Base-by-base conservation (phyloP, 2,888 invertebrate species). In the Exephanes ischioxanthus region DNA sequence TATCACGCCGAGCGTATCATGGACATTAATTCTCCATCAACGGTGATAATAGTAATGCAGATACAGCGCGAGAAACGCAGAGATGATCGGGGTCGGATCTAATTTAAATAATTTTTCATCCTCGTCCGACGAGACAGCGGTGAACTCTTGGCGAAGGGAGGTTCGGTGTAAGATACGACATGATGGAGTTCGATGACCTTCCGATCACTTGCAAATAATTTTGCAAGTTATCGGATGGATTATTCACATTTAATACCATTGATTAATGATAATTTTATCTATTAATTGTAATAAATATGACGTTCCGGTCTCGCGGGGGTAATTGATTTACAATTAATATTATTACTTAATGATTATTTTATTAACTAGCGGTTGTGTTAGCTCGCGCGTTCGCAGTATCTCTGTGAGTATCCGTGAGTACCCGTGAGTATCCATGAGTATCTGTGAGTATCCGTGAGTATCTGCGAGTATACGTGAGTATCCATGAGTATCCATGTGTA, bases 1-100 rank as follows among this genome's bases (percentile, higher is more conserved):
- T 37, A 37, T 41, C 76, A 67, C 83, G 63, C 76, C 67, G 37
- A 80, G 80, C 83, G 72, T 85, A 68, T 83, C 83, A 80, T 19
- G 72, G 77, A 61, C 58, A 80, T 83, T 80, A 61, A 76, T 80
- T 72, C 6, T 41, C 11, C 53, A 67, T 75, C 63, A 61, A 79
- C 67, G 6, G 63, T 68, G 72, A 72, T 75, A 19, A 79, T 45
- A 67, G 37, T 66, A 26, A 70, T 37, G 11, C 53, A 19, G 53
- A 58, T 26, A 19, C 26, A 58, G 19, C 3, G 26, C 19, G 58
- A 26, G 14, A 58, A 58, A 58, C 26, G 1, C 4, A 14, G 14
- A 11, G 58, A 26, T 58, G 26, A 58, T 11, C 58, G 58, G 26
- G 3, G 26, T 9, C 22, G 26, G 11, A 58, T 58, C 7, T 58